Evolutionary conservation across 2,888 invertebrate species (phyloP).

Genomic region (Lasioglossum villosulum): DNA sequence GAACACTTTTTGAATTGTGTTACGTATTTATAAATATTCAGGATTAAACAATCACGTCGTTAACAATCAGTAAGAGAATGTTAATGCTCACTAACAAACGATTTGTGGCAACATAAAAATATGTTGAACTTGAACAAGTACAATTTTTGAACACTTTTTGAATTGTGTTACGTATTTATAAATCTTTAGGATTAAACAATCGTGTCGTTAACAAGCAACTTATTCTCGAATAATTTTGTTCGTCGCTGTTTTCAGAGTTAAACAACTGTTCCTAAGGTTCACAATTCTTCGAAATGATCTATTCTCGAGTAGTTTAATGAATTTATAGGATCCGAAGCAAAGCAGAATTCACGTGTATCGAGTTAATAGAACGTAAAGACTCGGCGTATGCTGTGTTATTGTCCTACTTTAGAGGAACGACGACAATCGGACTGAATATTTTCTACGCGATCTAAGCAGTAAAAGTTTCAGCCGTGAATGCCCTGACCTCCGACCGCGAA

Average conservation of each 20-base stretch:
- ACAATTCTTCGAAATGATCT: background rate
- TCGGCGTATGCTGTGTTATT: constrained; percentile 18
- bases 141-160: no score
- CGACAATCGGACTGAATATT: constrained; percentile 33
- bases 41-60: no score
- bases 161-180: no score
- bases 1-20: no score
- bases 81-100: no score
- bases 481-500: constrained; percentile 51
- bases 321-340: background rate
- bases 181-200: no score
- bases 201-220: background rate
- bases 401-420: constrained; percentile 34
- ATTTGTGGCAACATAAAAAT: no score
- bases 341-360: background rate
- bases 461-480: constrained; percentile 55
- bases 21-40: no score
- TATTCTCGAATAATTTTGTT: no score
- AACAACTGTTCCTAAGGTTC: background rate
- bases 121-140: no score
- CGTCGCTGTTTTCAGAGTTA: background rate
- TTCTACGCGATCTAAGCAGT: constrained; percentile 36
- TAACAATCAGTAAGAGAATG: no score
- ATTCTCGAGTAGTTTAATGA: no score
- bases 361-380: background rate